Base-by-base conservation (phyloP, 2,113 vertebrate species). In the Phalacrocorax aristotelis region DNA sequence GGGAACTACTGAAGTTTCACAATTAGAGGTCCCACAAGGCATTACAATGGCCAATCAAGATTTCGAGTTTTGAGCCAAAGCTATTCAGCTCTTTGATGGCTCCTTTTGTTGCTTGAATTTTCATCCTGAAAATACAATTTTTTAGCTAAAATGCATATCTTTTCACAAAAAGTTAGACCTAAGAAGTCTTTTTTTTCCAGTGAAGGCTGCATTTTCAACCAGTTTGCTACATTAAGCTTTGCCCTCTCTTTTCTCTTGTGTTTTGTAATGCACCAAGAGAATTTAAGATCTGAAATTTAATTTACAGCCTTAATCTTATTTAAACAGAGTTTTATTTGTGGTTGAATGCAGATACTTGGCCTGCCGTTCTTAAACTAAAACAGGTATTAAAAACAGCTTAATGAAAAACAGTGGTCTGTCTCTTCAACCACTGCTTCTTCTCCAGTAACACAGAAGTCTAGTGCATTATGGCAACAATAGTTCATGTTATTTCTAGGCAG, bases 251-350 rank as follows among this genome's bases (percentile, higher is more conserved):
- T 89, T 89, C 49, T 87, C 40, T 25, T 71, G 18, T 58, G 46
- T 91, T 97, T 93, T 92, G 44, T 58, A 90, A 40, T 11, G 9
- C 32, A 80, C 20, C n/a, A 52, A 68, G 86, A 87, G 18, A 87
- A 84, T 87, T 89, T 93, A 87, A 92, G 77, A 91, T 22, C 40
- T 69, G 55, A 93, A 96, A 95, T 93, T 86, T 84, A 95, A 96
- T 96, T 95, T 93, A 84, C 60, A 87, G n/a, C 26, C 75, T 60
- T 72, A 68, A 91, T 57, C 68, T 64, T 51, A 62, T 92, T 93
- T 82, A 92, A 89, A 58, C 62, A 29, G 23, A 32, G 32, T 75
- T 95, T 87, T 61, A 92, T 96, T 94, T 93, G 83, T 90, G 94
- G 64, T 83, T 68, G 44, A 91, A 64, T 66, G 68, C 19, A 79